A percentile compares a stretch with the other conserved stretches of the same genome.
phyloP scores from a whole-genome alignment of 2,888 invertebrate genomes.

The Thereva unica region DNA sequence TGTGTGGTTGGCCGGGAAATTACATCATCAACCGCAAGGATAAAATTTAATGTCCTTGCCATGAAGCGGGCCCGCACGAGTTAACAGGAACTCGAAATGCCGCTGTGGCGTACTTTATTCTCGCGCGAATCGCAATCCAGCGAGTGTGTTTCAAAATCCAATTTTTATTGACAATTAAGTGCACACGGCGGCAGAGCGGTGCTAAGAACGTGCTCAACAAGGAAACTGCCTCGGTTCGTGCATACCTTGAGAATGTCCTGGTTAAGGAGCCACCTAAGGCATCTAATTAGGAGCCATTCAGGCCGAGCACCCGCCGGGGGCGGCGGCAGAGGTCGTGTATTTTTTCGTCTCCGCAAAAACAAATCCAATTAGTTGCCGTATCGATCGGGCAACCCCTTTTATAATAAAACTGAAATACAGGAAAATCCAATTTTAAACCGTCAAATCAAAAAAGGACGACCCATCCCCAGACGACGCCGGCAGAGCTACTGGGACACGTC shows the following conservation, averaged over 20 bases:
- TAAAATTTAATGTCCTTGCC: conserved; percentile 39
- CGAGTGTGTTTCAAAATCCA: conserved; percentile 26
- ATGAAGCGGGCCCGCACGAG: conserved; percentile 4
- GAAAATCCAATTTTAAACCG: conserved; percentile 42
- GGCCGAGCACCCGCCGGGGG: too few relatives aligned
- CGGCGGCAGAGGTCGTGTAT: not conserved
- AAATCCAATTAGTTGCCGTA: conserved; percentile 40
- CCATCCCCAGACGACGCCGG: conserved; percentile 17
- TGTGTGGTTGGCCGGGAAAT: conserved; percentile 37
- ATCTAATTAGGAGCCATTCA: conserved; percentile 22
- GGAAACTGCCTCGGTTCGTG: not conserved
- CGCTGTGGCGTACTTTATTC: conserved; percentile 14
- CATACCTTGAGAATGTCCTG: conserved; percentile 19
- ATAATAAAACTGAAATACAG: conserved; percentile 23
- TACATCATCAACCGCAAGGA: conserved; percentile 33
- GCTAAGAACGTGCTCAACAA: conserved; percentile 28
- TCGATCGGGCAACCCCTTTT: conserved; percentile 38
- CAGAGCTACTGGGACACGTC: not conserved
- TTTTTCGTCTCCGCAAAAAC: conserved; percentile 12
- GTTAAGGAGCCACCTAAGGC: conserved; percentile 22
- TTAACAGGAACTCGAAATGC: conserved; percentile 11
- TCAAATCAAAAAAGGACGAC: conserved; percentile 39
- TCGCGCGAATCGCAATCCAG: conserved; percentile 17
- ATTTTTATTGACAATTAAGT: conserved; percentile 43
- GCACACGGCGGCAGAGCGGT: conserved; percentile 37